These are phyloP conservation scores for Cheiracanthium punctorium DNA, from an alignment of 2,888 invertebrate species.

Conservation along the genomic window DNA sequence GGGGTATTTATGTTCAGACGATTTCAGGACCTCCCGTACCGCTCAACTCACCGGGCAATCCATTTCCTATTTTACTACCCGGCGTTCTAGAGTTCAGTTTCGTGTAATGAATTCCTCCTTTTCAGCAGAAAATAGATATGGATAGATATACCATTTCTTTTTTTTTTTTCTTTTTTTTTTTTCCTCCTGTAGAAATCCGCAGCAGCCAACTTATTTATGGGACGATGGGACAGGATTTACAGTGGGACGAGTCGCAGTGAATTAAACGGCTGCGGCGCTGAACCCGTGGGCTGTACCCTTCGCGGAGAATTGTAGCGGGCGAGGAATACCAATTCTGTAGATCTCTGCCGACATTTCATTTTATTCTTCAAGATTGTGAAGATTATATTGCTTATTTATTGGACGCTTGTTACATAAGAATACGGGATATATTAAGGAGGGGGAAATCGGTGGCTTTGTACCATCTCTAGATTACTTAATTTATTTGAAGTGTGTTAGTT, in stretches of 20 bases:
- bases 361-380: not conserved
- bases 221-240: conserved; percentile 3
- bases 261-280: not conserved
- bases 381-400: not conserved
- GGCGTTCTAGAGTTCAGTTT: conserved; percentile 22
- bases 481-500: not conserved
- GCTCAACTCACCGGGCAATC: conserved; percentile 27
- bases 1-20: conserved; percentile 9
- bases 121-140: conserved; percentile 46
- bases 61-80: conserved; percentile 60
- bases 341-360: not conserved
- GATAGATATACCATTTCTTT: conserved; percentile 39
- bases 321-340: not conserved
- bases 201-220: not conserved
- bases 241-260: not conserved
- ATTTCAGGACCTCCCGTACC: conserved; percentile 45
- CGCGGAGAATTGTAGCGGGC: not conserved
- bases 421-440: not conserved
- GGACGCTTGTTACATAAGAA: not conserved
- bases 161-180: not conserved
- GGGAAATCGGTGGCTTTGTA: not conserved
- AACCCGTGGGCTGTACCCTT: not conserved
- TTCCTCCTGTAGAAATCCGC: not conserved
- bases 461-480: not conserved
- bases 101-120: conserved; percentile 53